phyloP scores from a whole-genome alignment of 2,113 vertebrate species.

The Sander lucioperca region DNA sequence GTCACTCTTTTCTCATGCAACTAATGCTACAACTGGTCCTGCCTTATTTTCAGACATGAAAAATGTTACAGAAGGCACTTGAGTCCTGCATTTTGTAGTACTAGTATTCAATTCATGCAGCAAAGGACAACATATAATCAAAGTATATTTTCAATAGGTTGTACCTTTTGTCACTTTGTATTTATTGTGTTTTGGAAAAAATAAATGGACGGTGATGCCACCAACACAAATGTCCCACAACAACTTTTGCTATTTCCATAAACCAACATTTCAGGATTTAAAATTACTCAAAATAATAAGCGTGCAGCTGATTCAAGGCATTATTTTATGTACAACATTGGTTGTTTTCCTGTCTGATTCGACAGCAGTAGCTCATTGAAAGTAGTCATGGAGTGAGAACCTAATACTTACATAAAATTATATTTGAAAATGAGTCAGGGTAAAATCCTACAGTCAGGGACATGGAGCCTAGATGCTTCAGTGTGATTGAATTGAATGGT shows the following conservation, averaged over 20 bases:
- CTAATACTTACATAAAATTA: too few relatives aligned
- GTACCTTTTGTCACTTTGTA: not conserved
- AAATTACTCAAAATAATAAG: not conserved
- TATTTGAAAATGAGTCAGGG: too few relatives aligned
- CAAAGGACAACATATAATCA: not conserved
- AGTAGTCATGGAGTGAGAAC: not conserved
- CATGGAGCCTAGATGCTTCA: not conserved
- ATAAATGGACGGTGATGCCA: not conserved
- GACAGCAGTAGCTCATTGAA: not conserved
- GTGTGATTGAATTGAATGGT: constrained; percentile 13
- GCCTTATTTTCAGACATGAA: not conserved
- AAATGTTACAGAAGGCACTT: not conserved
- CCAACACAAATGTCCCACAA: not conserved
- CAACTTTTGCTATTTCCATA: not conserved
- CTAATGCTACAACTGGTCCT: not conserved
- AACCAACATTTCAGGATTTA: not conserved
- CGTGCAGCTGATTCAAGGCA: not conserved
- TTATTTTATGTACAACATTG: not conserved
- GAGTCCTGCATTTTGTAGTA: not conserved
- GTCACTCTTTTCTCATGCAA: not conserved
- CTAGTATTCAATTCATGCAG: not conserved
- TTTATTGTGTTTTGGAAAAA: not conserved
- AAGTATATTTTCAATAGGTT: not conserved
- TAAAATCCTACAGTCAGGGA: not conserved
- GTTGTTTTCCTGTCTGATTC: not conserved